Evolutionary conservation across 1,140 invertebrate genomes (phyloP), one percentile per base, ranked within the genome.

Genomic region (Glossosoma conforme): DNA sequence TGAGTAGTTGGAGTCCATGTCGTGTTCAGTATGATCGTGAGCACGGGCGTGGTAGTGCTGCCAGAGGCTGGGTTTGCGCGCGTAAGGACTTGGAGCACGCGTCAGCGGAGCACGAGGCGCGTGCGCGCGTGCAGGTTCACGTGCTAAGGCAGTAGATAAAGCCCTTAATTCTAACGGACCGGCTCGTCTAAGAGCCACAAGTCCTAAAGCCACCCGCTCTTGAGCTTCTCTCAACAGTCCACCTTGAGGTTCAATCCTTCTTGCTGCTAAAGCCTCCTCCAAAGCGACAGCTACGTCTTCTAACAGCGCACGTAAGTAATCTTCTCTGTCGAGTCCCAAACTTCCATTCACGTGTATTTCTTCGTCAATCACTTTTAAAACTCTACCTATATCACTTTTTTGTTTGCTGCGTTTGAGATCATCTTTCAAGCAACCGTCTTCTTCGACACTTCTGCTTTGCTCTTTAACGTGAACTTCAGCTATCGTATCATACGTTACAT

Each of bases 1-100:
- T 13, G 41, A 48, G 14, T 18, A 22, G 8, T 13, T 32, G 3
- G 55, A 57, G 18, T 52, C 55, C 3, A 47, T 9, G 2, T 44
- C 52, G 15, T 57, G 49, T 14, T 44, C 42, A 6, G 56, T 50
- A 20, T 52, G 49, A 14, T 43, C 54, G 24, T 52, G 49, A 14
- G 48, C 54, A 10, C 50, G 41, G 46, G 42, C 50, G 35, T 58
- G 54, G 36, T 58, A 58, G 25, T 58, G 56, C 22, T 53, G 46
- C 56, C 56, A 58, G 1, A 53, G 46, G 19, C 56, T 58, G 6
- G 56, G 56, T 14, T 58, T 58, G 14, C 44, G 44, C 3, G 51
- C 22, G 22, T 58, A 46, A n/a, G 56, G 56, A 13, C 48, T 51
- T 10, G 51, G 43, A 10, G 44, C 25, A 1, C 50, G 28, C 11